These are phyloP conservation scores for Acrocephalus scirpaceus DNA, from an alignment of 2,797 vertebrate species.

Conservation along the genomic window DNA sequence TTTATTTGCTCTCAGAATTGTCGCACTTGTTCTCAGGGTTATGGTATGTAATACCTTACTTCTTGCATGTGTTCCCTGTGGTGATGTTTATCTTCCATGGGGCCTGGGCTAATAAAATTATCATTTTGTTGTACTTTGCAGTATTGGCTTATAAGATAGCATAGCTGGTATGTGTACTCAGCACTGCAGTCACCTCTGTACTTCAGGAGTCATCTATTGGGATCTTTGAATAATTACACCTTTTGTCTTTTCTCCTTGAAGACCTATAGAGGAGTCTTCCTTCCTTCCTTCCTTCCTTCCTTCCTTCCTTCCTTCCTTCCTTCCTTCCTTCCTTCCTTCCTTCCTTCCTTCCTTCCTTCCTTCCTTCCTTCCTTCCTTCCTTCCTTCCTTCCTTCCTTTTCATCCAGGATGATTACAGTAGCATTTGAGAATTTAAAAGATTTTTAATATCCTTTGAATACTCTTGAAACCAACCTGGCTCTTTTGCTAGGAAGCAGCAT, in stretches of 20 bases:
- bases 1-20: not conserved
- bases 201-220: not conserved
- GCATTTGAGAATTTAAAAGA: not conserved
- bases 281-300: too few species aligned
- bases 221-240: not conserved
- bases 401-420: not conserved
- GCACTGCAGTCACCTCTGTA: not conserved
- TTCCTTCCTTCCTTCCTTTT: not conserved
- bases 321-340: too few species aligned
- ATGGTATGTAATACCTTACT: not conserved
- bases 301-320: not conserved
- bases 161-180: not conserved
- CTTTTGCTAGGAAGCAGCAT: not conserved
- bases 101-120: not conserved
- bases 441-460: not conserved
- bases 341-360: too few species aligned
- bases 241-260: not conserved
- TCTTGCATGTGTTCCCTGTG: not conserved
- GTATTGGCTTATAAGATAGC: not conserved
- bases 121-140: not conserved
- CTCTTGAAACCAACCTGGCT: not conserved
- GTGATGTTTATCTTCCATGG: not conserved
- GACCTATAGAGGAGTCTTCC: not conserved
- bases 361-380: not conserved
- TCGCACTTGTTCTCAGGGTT: not conserved